A percentile compares a stretch with the other conserved stretches of the same genome.
These are phyloP conservation scores for Gyps fulvus DNA, from an alignment of 2,113 vertebrate genomes.

Conservation along the genomic window DNA sequence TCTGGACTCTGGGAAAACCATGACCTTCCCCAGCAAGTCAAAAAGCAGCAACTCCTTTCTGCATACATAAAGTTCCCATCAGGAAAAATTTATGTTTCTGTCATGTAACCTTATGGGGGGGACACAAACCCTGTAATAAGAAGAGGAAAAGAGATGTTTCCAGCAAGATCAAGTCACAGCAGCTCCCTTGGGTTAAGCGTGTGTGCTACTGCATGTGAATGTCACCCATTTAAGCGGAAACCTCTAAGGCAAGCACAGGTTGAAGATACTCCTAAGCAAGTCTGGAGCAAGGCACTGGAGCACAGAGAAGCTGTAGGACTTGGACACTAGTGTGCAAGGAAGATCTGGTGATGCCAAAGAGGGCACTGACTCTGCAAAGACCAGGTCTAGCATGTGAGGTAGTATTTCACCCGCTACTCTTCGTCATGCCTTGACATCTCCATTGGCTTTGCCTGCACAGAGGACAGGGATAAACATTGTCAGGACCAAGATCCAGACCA, in stretches of 20 bases:
- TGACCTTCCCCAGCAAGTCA: neutral
- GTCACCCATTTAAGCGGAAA: neutral
- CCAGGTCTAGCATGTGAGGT: neutral
- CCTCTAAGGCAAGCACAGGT: neutral
- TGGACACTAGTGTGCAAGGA: neutral
- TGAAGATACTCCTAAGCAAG: neutral
- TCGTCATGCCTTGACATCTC: neutral
- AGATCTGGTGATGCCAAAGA: neutral
- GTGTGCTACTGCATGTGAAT: neutral
- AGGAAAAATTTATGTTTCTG: neutral
- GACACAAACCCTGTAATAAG: neutral
- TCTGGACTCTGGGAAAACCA: neutral
- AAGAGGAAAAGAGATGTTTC: neutral
- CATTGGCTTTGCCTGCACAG: neutral
- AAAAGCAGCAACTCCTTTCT: neutral
- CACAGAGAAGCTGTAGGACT: neutral
- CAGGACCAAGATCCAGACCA: neutral
- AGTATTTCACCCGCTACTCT: neutral
- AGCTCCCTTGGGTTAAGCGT: neutral
- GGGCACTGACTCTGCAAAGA: neutral
- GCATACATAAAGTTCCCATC: neutral
- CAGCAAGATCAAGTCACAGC: neutral
- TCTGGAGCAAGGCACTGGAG: neutral
- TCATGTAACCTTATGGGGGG: neutral
- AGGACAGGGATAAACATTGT: neutral